These are phyloP conservation scores for Paramisgurnus dabryanus DNA, from an alignment of 2,113 vertebrate species.

Conservation along the genomic window DNA sequence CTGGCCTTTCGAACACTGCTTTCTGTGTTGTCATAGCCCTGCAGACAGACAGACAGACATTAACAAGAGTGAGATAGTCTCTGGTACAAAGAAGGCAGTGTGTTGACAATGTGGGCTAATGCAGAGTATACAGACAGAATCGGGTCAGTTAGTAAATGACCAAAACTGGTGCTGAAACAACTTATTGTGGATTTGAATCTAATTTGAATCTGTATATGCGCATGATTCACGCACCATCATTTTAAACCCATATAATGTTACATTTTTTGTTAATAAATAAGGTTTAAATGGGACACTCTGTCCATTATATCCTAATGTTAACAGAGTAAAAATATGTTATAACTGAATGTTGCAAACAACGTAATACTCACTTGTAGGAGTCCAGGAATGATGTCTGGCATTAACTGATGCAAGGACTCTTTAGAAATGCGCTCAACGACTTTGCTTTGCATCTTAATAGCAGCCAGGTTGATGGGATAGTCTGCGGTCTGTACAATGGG, in stretches of 20 bases:
- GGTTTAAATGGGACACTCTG: no score
- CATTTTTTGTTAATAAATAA: no score
- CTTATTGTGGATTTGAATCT: no score
- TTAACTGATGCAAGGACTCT: constrained; percentile 87
- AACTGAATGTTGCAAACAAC: not conserved
- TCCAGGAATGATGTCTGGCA: constrained; percentile 94
- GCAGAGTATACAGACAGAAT: no score
- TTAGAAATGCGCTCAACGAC: constrained; percentile 94
- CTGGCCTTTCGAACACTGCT: constrained; percentile 97
- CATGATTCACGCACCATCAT: no score
- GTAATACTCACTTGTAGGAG: constrained; percentile 84
- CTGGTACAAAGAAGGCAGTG: constrained; percentile 67
- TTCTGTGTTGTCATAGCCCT: constrained; percentile 57
- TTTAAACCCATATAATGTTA: no score
- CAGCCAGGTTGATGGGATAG: constrained; percentile 97
- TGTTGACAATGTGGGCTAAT: not conserved
- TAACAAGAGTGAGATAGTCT: constrained; percentile 56
- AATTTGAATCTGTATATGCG: no score
- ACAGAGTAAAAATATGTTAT: not conserved
- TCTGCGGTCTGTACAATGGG: constrained; percentile 98
- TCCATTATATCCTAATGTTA: not conserved
- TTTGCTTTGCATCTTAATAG: constrained; percentile 99
- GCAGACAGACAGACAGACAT: constrained; percentile 45
- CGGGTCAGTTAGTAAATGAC: no score
- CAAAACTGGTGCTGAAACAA: no score